These are phyloP conservation scores for Campaea margaritaria DNA, from an alignment of 2,888 invertebrate genomes.

Conservation along the genomic window DNA sequence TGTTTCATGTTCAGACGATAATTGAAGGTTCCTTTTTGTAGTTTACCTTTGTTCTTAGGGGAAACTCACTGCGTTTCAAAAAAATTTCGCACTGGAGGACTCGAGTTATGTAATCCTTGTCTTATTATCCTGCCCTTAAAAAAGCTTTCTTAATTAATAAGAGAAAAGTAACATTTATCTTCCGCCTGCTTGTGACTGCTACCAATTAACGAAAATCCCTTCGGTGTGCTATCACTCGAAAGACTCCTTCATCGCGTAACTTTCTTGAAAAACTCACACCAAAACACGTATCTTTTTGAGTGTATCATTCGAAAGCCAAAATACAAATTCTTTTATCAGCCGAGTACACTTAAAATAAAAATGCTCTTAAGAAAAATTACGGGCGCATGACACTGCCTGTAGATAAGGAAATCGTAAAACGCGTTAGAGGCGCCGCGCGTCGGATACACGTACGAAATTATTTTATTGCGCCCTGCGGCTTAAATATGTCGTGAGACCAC, in stretches of 20 bases:
- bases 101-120: too few relatives aligned
- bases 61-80: not conserved
- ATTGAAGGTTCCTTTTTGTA: not conserved
- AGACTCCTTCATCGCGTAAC: too few relatives aligned
- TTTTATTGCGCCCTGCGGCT: conserved; percentile 40
- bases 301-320: not conserved
- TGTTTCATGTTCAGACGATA: not conserved
- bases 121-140: not conserved
- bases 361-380: conserved; percentile 35
- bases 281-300: not conserved
- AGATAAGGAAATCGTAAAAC: conserved; percentile 43
- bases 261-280: not conserved
- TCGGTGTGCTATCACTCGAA: too few relatives aligned
- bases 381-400: conserved; percentile 29
- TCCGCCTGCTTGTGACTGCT: too few relatives aligned
- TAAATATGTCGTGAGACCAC: conserved; percentile 34
- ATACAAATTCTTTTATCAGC: conserved; percentile 15
- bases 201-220: too few relatives aligned
- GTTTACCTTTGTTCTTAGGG: not conserved
- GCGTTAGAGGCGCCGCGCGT: conserved; percentile 17
- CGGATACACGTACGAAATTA: conserved; percentile 37
- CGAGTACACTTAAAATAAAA: conserved; percentile 28
- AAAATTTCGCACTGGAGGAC: too few relatives aligned
- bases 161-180: too few relatives aligned
- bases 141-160: not conserved